phyloP scores from a whole-genome alignment of 35 echinoderm and acorn worm species.

The Ptychodera flava region DNA sequence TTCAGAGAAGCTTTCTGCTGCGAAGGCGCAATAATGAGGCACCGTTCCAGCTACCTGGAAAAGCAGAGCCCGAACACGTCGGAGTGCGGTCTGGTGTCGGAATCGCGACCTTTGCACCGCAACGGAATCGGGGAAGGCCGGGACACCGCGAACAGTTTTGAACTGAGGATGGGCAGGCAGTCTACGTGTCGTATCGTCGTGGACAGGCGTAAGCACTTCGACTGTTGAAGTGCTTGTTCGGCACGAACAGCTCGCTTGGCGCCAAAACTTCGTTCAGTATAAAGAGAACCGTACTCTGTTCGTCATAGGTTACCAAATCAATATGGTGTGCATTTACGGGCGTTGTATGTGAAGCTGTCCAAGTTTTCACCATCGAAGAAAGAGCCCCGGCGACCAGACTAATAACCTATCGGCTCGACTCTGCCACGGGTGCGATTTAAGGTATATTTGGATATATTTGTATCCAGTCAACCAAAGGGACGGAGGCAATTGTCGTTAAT shows the following conservation, averaged over 20 bases:
- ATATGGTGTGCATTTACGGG: neutral
- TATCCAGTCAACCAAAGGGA: too few species aligned
- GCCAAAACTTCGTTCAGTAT: neutral
- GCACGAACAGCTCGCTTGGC: neutral
- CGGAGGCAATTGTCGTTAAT: too few species aligned
- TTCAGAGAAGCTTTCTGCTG: neutral
- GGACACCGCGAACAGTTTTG: neutral
- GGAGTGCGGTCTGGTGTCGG: neutral
- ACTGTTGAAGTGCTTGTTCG: neutral
- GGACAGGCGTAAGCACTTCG: neutral
- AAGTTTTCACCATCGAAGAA: neutral
- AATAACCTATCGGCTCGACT: too few species aligned
- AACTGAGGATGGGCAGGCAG: neutral
- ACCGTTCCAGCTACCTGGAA: neutral
- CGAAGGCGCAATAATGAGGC: neutral
- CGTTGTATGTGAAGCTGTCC: neutral
- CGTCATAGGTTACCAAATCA: neutral
- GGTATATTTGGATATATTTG: too few species aligned
- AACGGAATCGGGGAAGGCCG: too few species aligned
- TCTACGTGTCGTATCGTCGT: too few species aligned
- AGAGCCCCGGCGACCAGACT: too few species aligned
- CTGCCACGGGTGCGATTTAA: too few species aligned
- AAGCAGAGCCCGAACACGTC: neutral
- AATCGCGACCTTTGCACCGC: neutral
- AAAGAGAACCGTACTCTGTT: neutral